A percentile compares a stretch with the other conserved stretches of the same genome.
Evolutionary conservation across 2,113 vertebrate species (phyloP).

Genomic region (Actenoides hombroni): DNA sequence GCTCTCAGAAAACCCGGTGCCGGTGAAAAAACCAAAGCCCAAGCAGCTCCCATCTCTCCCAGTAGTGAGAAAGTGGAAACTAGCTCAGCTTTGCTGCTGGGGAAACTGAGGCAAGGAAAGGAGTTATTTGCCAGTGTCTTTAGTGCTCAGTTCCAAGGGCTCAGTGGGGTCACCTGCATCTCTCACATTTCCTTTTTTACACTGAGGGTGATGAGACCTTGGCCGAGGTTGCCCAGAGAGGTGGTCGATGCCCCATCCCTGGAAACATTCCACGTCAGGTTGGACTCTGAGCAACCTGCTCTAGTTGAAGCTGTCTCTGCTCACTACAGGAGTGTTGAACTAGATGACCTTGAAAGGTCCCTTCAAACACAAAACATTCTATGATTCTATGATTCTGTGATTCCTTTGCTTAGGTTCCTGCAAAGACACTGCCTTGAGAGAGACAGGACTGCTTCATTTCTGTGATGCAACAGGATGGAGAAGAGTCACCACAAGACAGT

Average conservation of each 20-base stretch:
- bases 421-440: neutral
- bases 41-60: neutral
- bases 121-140: accelerated
- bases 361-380: neutral
- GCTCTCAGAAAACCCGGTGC: neutral
- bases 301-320: neutral
- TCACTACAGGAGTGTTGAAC: neutral
- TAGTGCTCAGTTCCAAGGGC: neutral
- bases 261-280: neutral
- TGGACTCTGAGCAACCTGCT: neutral
- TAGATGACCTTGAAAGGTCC: neutral
- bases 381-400: neutral
- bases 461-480: accelerated
- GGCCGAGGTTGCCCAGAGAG: neutral
- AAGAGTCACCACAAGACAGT: neutral
- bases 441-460: neutral
- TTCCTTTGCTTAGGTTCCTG: neutral
- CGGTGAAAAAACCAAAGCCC: accelerated
- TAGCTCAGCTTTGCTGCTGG: neutral
- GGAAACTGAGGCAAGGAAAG: neutral
- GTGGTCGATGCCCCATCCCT: neutral
- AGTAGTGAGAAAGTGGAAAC: accelerated
- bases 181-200: neutral
- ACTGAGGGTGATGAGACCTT: neutral
- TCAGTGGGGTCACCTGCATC: neutral